Conservation (phyloP, 1,140 invertebrate species). For the Drosophila leontia region DNA sequence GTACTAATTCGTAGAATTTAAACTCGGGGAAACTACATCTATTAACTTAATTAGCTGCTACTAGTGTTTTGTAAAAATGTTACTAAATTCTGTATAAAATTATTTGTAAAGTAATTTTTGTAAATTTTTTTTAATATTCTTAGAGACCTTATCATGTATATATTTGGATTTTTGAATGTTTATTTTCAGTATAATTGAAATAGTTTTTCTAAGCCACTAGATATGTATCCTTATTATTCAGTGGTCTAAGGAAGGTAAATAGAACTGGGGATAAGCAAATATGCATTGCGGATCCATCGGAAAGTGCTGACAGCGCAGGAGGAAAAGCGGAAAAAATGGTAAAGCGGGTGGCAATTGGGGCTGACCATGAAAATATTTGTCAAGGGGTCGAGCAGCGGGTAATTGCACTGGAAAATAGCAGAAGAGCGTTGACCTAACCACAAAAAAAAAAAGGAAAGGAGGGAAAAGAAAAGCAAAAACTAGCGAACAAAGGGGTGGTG, state of each 20-base stretch:
- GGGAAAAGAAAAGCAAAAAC: slow-evolving; percentile 12
- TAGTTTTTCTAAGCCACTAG: too few species aligned
- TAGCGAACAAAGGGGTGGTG: background rate
- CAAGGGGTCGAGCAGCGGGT: slow-evolving; percentile 8
- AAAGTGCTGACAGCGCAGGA: slow-evolving; percentile 12
- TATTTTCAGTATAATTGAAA: too few species aligned
- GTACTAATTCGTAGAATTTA: background rate
- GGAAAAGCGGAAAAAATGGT: slow-evolving; percentile 7
- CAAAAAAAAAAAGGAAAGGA: background rate
- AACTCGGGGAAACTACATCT: background rate
- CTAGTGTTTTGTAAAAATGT: background rate
- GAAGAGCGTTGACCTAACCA: slow-evolving; percentile 44
- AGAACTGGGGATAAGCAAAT: background rate
- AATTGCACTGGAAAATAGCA: slow-evolving; percentile 40
- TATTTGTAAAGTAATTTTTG: too few species aligned
- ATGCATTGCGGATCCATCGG: slow-evolving; percentile 1
- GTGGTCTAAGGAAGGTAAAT: background rate
- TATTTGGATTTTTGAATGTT: too few species aligned
- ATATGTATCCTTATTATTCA: background rate
- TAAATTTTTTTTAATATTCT: too few species aligned
- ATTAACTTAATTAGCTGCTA: background rate
- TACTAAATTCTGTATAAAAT: background rate
- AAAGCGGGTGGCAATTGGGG: slow-evolving; percentile 11
- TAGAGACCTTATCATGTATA: too few species aligned
- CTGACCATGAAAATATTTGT: slow-evolving; percentile 55